These are phyloP conservation scores for Cyclopterus lumpus DNA, from an alignment of 2,797 vertebrate genomes.

Conservation along the genomic window DNA sequence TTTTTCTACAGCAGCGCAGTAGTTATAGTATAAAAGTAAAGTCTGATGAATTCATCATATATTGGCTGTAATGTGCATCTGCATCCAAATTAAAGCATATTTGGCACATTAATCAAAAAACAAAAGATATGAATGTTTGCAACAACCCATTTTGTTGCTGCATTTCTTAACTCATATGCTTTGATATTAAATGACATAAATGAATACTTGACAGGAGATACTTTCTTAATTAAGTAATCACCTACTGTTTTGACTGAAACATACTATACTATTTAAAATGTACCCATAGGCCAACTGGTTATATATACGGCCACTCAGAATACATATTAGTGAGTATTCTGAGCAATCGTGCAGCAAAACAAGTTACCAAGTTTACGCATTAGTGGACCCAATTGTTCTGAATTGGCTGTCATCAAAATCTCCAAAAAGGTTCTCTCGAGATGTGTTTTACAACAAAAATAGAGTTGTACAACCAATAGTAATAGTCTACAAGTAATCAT, in stretches of 20 bases:
- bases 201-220: background rate
- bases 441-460: background rate
- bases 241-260: background rate
- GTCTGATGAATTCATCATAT: background rate
- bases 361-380: background rate
- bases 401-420: background rate
- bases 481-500: background rate
- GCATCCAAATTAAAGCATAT: background rate
- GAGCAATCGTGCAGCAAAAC: background rate
- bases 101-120: constrained; percentile 20
- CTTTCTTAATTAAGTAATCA: background rate
- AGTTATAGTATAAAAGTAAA: background rate
- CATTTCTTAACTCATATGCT: background rate
- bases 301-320: background rate
- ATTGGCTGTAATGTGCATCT: background rate
- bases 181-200: background rate
- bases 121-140: background rate
- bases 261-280: background rate
- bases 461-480: too few relatives aligned
- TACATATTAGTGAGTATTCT: background rate
- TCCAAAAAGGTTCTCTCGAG: background rate
- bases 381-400: background rate
- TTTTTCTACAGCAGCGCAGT: background rate
- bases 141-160: background rate
- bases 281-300: background rate